A percentile compares a stretch with the other conserved stretches of the same genome.
Conservation (phyloP, 2,113 vertebrate genomes). For the Colaptes auratus region DNA sequence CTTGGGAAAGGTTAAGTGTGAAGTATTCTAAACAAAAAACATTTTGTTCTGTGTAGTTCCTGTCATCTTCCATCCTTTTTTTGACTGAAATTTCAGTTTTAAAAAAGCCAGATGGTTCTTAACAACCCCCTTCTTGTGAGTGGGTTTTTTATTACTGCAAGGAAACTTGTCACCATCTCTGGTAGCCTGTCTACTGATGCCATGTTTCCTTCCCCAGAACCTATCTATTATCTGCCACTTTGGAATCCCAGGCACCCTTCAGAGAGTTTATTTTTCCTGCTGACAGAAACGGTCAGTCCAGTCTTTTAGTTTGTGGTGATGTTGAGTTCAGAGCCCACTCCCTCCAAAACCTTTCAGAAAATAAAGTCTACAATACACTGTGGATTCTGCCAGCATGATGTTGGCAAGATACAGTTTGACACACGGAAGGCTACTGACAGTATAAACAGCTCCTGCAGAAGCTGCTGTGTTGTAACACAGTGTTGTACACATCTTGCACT, state of each 20-base stretch:
- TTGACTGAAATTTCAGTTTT: background rate
- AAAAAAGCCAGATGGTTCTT: background rate
- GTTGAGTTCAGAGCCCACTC: background rate
- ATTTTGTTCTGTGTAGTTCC: background rate
- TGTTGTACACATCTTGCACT: background rate
- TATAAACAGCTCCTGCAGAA: background rate
- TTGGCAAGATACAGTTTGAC: background rate
- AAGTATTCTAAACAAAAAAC: background rate
- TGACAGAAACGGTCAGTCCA: background rate
- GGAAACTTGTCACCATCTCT: background rate
- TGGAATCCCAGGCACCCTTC: background rate
- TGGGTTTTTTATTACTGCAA: background rate
- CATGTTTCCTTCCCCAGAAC: background rate
- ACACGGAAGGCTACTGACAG: accelerated
- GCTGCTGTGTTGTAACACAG: background rate
- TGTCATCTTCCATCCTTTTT: background rate
- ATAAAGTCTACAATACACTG: background rate
- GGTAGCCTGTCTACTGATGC: background rate
- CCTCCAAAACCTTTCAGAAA: background rate
- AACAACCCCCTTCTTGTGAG: background rate
- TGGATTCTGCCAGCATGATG: background rate
- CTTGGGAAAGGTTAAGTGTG: background rate
- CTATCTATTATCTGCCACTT: background rate
- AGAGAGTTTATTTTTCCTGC: background rate
- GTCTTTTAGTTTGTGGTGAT: background rate